Percentiles rank a stretch among this genome's conserved stretches.
Evolutionary conservation across 2,797 vertebrate genomes (phyloP).

Genomic region (Okamejei kenojei): DNA sequence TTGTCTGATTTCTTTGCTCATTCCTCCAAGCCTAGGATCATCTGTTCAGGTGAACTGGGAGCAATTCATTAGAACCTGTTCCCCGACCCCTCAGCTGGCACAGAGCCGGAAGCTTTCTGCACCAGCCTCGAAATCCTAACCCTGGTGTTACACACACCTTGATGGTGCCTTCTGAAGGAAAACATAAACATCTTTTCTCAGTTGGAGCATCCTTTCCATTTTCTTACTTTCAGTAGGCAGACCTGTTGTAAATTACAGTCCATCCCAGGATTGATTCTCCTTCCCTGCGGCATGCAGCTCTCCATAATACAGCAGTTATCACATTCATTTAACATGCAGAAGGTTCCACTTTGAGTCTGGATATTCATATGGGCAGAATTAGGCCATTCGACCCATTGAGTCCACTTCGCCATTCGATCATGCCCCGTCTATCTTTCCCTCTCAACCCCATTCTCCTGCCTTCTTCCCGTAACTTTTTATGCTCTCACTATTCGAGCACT

Average conservation of each 20-base stretch:
- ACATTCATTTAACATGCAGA: too few species aligned
- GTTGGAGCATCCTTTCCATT: background rate
- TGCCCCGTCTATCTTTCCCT: too few species aligned
- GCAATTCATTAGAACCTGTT: constrained; percentile 66
- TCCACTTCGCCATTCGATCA: too few species aligned
- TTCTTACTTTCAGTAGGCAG: background rate
- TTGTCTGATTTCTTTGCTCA: constrained; percentile 61
- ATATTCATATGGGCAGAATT: too few species aligned
- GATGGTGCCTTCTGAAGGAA: background rate
- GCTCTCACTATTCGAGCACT: too few species aligned
- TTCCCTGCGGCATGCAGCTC: too few species aligned
- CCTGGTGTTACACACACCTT: background rate
- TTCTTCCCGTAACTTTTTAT: too few species aligned
- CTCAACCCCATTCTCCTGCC: too few species aligned
- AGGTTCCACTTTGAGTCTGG: too few species aligned
- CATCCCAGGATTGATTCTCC: too few species aligned
- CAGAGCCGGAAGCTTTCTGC: constrained; percentile 49
- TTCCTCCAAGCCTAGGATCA: constrained; percentile 56
- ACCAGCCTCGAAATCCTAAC: background rate
- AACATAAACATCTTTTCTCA: background rate
- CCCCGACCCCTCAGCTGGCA: constrained; percentile 61
- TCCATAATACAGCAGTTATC: too few species aligned
- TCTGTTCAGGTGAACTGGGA: constrained; percentile 65
- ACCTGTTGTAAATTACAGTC: background rate
- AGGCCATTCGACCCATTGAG: too few species aligned